Conservation (phyloP, 92 coral and sea anemone species). For the Galaxea fascicularis region DNA sequence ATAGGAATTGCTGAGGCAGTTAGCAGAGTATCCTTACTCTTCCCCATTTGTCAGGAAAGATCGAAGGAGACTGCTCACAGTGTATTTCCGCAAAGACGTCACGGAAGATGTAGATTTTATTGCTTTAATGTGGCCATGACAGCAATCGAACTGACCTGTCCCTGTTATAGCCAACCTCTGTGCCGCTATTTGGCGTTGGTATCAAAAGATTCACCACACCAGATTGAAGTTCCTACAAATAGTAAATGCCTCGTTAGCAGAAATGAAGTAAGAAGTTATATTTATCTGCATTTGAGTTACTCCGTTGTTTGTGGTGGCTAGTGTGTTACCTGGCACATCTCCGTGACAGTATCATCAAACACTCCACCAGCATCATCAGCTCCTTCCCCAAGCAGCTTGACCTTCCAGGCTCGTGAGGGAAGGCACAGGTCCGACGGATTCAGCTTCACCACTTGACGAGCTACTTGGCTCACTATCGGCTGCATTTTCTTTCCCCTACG, state of each 20-base stretch:
- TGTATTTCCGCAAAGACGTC: too few relatives aligned
- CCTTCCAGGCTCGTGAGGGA: conserved; percentile 94
- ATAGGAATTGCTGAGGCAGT: too few relatives aligned
- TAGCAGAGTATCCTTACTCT: too few relatives aligned
- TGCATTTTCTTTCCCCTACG: conserved; percentile 77
- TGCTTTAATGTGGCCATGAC: background rate
- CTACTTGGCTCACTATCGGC: conserved; percentile 83
- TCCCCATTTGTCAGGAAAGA: too few relatives aligned
- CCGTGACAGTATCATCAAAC: conserved; percentile 93
- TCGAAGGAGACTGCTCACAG: too few relatives aligned
- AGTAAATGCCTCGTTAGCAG: background rate
- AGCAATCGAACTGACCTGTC: conserved; percentile 70
- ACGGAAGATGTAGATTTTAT: too few relatives aligned
- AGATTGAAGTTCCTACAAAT: conserved; percentile 72
- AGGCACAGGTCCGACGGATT: conserved; percentile 81
- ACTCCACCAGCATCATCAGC: conserved; percentile 96
- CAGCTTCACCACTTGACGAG: conserved; percentile 85
- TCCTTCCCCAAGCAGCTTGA: conserved; percentile 89
- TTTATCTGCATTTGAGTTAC: background rate
- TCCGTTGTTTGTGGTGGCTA: background rate
- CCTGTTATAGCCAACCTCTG: conserved; percentile 87
- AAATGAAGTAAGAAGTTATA: too few relatives aligned
- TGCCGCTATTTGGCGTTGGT: conserved; percentile 77
- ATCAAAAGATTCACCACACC: conserved; percentile 72
- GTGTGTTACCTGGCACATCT: conserved; percentile 83